Base-by-base conservation (phyloP, 2,113 vertebrate genomes). In the Uria aalge region DNA sequence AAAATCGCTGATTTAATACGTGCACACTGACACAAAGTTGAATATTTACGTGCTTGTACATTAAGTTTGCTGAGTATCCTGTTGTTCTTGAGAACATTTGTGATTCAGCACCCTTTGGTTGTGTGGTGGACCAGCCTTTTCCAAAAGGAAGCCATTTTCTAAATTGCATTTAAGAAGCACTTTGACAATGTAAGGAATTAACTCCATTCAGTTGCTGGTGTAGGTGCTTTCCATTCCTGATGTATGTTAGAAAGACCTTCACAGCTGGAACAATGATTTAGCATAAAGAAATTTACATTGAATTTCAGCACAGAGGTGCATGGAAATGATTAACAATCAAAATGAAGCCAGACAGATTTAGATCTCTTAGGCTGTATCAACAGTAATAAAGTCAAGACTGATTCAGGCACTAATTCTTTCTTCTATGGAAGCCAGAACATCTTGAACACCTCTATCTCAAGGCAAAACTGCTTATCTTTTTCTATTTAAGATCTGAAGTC, bases 281-380 rank as follows among this genome's bases (percentile, higher is more conserved):
- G 24, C 36, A 60, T 62, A 72, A 72, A 50, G 9, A 47, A 21
- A 73, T 17, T 72, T 85, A 16, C 24, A 53, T 15, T 53, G 52
- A 13, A 24, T 34, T 69, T 6, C 0, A 0, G 2, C 43, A 47
- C 27, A 53, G 15, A 55, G 15, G 6, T 69, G 29, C 17, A 15
- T 38, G 40, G 20, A 85, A 67, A 21, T 74, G 38, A 74, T 64
- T 76, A 63, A 41, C 6, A 36, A 23, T 43, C 18, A 68, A 69
- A 78, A 74, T 4, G 12, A 68, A 69, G 8, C 12, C 0, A 1
- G 29, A 38, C 6, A 0, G 0, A 71, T 74, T 87, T n/a, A 45
- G 12, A 17, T 68, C 20, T 73, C 27, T 68, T 34, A 64, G 57
- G 13, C 4, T 38, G 2, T 38, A 80, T 41, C 24, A 73, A 47